These are phyloP conservation scores for Plagodis pulveraria DNA, from an alignment of 2,888 invertebrate species.

Conservation along the genomic window DNA sequence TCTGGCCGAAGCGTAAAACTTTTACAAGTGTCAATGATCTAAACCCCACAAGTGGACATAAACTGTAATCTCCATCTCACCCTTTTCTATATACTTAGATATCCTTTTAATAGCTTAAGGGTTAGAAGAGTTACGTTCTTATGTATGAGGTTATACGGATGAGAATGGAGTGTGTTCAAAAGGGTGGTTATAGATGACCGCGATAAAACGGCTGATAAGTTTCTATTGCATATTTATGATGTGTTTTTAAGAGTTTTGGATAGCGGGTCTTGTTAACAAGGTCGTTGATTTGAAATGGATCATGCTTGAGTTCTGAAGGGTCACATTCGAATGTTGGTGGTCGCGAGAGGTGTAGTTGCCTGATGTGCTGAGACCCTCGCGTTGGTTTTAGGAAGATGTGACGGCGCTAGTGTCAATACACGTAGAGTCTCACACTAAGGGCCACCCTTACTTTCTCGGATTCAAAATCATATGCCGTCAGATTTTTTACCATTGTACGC, in stretches of 20 bases:
- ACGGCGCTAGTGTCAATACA: too few relatives aligned
- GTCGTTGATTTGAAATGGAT: slow-evolving; percentile 3
- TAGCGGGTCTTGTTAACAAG: slow-evolving; percentile 22
- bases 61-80: slow-evolving; percentile 18
- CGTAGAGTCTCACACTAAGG: too few relatives aligned
- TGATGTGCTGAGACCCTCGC: too few relatives aligned
- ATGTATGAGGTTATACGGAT: slow-evolving; percentile 6
- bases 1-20: slow-evolving; percentile 7
- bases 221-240: slow-evolving; percentile 34
- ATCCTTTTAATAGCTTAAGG: slow-evolving; percentile 3
- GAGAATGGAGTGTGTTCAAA: slow-evolving; percentile 8
- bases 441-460: too few relatives aligned
- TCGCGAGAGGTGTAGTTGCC: too few relatives aligned
- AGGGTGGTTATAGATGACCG: slow-evolving; percentile 13
- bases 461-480: too few relatives aligned
- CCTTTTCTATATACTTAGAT: slow-evolving; percentile 14
- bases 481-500: too few relatives aligned
- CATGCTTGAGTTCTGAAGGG: too few relatives aligned
- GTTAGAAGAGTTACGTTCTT: slow-evolving; percentile 2
- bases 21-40: slow-evolving; percentile 25
- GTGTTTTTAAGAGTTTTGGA: slow-evolving; percentile 27
- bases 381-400: too few relatives aligned
- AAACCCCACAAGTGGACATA: slow-evolving; percentile 15
- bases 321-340: too few relatives aligned
- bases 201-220: slow-evolving; percentile 34